Percentiles rank a stretch among this genome's conserved stretches.
phyloP scores from a whole-genome alignment of 2,797 vertebrate species.

The Rhyacichthys aspro region DNA sequence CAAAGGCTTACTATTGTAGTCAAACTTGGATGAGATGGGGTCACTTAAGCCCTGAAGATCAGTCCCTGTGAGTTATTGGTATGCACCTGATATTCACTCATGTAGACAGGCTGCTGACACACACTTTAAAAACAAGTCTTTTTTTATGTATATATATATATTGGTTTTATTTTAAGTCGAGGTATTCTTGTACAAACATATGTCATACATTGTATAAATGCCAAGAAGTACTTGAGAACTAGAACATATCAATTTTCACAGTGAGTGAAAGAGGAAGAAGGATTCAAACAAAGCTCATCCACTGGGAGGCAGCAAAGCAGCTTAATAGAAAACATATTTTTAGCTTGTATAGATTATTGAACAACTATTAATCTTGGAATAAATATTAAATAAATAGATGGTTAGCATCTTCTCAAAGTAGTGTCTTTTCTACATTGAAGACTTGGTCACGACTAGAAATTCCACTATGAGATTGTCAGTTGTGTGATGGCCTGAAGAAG shows the following conservation, averaged over 20 bases:
- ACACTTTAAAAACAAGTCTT: not conserved
- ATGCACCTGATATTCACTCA: too few relatives aligned
- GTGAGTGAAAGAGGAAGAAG: constrained; percentile 20
- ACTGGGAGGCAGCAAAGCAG: constrained; percentile 66
- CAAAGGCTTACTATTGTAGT: too few relatives aligned
- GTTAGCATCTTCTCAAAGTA: constrained; percentile 56
- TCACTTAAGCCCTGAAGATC: too few relatives aligned
- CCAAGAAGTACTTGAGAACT: constrained; percentile 51
- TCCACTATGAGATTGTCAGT: constrained; percentile 19
- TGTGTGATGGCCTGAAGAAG: constrained; percentile 47
- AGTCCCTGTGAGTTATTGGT: too few relatives aligned
- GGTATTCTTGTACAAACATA: constrained; percentile 31
- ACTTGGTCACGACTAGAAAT: constrained; percentile 8
- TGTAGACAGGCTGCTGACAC: too few relatives aligned
- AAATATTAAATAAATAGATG: constrained; percentile 74
- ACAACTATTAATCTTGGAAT: constrained; percentile 23
- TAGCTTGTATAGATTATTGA: constrained; percentile 28
- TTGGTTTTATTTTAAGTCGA: too few relatives aligned
- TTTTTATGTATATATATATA: constrained; percentile 1
- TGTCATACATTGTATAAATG: constrained; percentile 65
- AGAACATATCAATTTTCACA: constrained; percentile 48
- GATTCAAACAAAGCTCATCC: constrained; percentile 25
- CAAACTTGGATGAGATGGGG: too few relatives aligned
- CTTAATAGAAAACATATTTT: constrained; percentile 36
- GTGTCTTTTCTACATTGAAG: constrained; percentile 69